Evolutionary conservation across 2,113 vertebrate species (phyloP).

Genomic region (Centrocercus urophasianus): DNA sequence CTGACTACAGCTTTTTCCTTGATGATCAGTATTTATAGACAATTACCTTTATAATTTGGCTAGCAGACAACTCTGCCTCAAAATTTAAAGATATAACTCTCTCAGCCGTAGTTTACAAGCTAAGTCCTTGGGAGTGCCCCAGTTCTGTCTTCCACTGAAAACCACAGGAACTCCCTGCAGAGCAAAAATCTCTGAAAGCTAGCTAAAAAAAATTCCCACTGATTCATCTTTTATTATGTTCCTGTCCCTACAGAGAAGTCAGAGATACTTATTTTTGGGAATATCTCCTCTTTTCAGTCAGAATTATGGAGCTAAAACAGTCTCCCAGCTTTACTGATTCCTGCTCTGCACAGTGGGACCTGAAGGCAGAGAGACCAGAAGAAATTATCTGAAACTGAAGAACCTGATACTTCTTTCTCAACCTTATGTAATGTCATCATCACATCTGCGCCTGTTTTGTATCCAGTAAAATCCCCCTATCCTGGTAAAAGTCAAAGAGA

Average conservation of each 20-base stretch:
- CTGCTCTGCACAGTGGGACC: background rate
- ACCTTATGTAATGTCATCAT: background rate
- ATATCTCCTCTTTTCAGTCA: background rate
- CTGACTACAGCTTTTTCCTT: background rate
- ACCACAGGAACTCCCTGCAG: background rate
- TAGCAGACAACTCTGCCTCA: background rate
- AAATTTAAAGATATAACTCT: background rate
- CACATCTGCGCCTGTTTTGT: background rate
- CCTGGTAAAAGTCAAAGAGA: background rate
- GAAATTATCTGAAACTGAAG: background rate
- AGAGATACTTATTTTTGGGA: background rate
- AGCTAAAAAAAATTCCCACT: background rate
- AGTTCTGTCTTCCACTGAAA: background rate
- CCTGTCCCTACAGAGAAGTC: background rate
- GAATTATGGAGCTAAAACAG: background rate
- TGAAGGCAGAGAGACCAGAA: background rate
- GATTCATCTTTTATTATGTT: background rate
- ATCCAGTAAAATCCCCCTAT: background rate
- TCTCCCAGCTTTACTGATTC: background rate
- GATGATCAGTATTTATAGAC: background rate
- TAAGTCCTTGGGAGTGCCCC: background rate
- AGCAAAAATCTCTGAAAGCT: background rate
- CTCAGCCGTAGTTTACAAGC: background rate
- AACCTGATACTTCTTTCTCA: background rate
- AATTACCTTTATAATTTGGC: background rate